Conservation (phyloP, 2,888 invertebrate species). For the Homarus gammarus region DNA sequence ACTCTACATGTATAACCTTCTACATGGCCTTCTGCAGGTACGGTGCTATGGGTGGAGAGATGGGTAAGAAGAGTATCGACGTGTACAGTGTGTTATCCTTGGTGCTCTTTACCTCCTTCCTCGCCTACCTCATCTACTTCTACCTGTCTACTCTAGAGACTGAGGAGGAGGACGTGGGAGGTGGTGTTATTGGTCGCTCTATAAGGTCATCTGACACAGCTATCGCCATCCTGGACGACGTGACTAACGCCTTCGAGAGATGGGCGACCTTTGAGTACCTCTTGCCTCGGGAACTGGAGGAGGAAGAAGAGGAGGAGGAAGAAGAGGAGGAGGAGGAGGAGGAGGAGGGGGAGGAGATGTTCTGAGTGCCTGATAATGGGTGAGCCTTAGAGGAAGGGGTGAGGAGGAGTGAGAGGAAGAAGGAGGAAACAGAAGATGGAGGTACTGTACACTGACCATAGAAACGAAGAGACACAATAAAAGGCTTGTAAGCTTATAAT, state of each 20-base stretch:
- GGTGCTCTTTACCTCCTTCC: conserved; percentile 21
- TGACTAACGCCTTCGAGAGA: conserved; percentile 7
- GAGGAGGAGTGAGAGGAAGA: too few species aligned
- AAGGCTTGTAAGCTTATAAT: too few species aligned
- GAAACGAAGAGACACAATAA: too few species aligned
- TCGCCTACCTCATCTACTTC: conserved; percentile 28
- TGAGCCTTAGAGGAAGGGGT: too few species aligned
- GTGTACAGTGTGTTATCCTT: conserved; percentile 29
- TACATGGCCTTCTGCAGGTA: neutral
- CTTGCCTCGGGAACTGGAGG: neutral
- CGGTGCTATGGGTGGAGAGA: neutral
- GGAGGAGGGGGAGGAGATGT: neutral
- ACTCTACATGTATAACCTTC: too few species aligned
- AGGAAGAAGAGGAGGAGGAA: conserved; percentile 7
- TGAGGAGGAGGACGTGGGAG: too few species aligned
- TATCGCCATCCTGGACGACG: neutral
- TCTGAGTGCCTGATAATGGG: too few species aligned
- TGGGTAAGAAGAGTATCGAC: neutral
- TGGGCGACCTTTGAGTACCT: conserved; percentile 4
- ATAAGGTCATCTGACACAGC: neutral
- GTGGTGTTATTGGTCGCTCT: too few species aligned
- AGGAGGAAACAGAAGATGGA: too few species aligned
- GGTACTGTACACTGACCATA: too few species aligned
- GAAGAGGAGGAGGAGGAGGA: conserved; percentile 25
- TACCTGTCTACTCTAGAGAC: conserved; percentile 1